phyloP scores from a whole-genome alignment of 1,140 invertebrate species.

The Brachionus rubens region DNA sequence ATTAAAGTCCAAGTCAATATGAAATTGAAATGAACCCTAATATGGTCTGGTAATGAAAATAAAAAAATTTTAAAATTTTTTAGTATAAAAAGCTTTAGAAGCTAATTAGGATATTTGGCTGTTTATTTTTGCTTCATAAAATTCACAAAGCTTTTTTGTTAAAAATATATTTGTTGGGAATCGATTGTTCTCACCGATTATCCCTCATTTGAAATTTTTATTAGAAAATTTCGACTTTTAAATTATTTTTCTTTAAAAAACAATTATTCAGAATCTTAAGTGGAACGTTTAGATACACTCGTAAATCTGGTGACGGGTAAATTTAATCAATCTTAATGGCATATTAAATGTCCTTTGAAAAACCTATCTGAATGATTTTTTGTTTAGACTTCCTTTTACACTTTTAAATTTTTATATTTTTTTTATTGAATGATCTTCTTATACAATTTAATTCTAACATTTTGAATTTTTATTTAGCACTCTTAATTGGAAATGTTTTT shows the following conservation, averaged over 20 bases:
- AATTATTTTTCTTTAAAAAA: too few species aligned
- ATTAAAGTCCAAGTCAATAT: neutral
- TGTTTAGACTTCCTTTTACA: neutral
- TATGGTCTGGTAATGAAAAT: constrained; percentile 24
- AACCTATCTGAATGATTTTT: too few species aligned
- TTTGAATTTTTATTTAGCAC: too few species aligned
- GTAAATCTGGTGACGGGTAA: constrained; percentile 16
- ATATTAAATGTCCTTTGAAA: neutral
- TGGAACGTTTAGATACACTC: constrained; percentile 11
- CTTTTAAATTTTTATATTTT: too few species aligned
- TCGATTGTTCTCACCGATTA: too few species aligned
- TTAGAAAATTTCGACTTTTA: too few species aligned
- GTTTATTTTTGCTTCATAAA: neutral
- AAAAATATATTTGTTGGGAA: constrained; percentile 4
- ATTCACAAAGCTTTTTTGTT: constrained; percentile 29
- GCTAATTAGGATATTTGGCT: constrained; percentile 17
- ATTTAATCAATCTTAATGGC: neutral
- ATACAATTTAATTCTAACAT: too few species aligned
- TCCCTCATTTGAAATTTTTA: too few species aligned
- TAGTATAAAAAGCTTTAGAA: neutral
- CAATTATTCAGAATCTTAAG: constrained; percentile 41
- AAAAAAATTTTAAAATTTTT: neutral
- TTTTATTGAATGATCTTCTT: too few species aligned
- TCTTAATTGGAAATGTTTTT: too few species aligned
- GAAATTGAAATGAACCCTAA: constrained; percentile 6